These are phyloP conservation scores for Acromyrmex charruanus DNA, from an alignment of 1,140 invertebrate genomes.

Conservation along the genomic window DNA sequence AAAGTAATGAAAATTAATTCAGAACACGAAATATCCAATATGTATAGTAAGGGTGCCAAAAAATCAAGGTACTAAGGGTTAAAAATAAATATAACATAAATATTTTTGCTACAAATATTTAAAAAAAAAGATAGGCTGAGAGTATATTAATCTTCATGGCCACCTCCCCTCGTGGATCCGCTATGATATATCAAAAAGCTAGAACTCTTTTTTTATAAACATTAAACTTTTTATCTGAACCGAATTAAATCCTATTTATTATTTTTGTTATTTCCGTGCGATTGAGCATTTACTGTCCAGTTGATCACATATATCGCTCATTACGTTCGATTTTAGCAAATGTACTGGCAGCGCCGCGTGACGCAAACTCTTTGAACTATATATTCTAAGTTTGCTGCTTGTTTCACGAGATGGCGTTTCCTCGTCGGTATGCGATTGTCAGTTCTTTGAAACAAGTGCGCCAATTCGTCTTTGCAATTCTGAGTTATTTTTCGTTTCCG, in stretches of 20 bases:
- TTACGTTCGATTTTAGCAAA: neutral
- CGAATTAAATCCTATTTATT: neutral
- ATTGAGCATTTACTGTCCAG: neutral
- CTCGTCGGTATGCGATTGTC: neutral
- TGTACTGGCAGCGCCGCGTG: slow-evolving; percentile 66
- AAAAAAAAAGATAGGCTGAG: too few relatives aligned
- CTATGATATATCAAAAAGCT: too few relatives aligned
- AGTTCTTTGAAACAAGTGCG: neutral
- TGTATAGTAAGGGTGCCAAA: too few relatives aligned
- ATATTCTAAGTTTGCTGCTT: slow-evolving; percentile 47
- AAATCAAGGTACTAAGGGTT: too few relatives aligned
- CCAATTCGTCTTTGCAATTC: neutral
- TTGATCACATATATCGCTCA: neutral
- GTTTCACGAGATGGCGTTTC: slow-evolving; percentile 69
- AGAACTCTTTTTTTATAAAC: neutral
- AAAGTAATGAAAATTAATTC: too few relatives aligned
- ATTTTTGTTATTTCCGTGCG: neutral
- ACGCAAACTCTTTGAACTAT: slow-evolving; percentile 66
- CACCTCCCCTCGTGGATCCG: too few relatives aligned
- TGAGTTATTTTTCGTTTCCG: neutral
- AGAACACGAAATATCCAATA: too few relatives aligned
- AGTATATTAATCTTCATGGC: too few relatives aligned
- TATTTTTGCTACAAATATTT: too few relatives aligned
- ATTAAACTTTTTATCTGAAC: neutral
- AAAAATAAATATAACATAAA: too few relatives aligned